Base-by-base conservation (phyloP, 2,888 invertebrate species). In the Tipula unca region DNA sequence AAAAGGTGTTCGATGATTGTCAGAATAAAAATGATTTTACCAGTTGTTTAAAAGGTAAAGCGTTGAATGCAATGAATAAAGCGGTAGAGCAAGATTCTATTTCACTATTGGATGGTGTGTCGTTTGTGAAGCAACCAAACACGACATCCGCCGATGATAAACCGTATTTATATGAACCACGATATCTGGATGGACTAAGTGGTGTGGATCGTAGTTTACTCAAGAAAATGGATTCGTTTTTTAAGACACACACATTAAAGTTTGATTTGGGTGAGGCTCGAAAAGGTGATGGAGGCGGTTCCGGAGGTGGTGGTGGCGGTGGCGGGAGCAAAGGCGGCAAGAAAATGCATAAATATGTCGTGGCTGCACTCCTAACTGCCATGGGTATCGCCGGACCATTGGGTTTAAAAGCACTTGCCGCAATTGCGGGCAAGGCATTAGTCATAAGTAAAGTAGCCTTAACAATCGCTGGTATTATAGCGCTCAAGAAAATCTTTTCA, bases 381-480 rank as follows among this genome's bases (percentile, higher is more conserved):
- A 92, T 94, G 89, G 94, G 94, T 87, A 92, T 95, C 86, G 94
- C 94, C 83, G 94, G 94, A 87, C 94, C 95, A 0, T 91, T 95
- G 89, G 93, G 94, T 69, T 90, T 95, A 88, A 95, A 95, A 90
- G 94, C 94, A 32, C 90, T 95, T 87, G 94, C 94, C 86, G 92
- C 94, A 35, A 93, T 95, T 88, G 95, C 95, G 85, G 94, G 94
- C 84, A 94, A 95, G 89, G 94, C 95, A 42, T 91, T 95, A 87
- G 93, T 95, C 87, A 94, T 95, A 87, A 94, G 94, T 89, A 95
- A 95, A 89, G 94, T 95, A 32, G 95, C 95, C 1, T 90, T 95
- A 86, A 94, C 95, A 86, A 94, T 95, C 88, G 94, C 95, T 87
- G 93, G 94, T 86, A 94, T 95, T 86, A 94, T 95, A 88, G 94